These are phyloP conservation scores for Planiliza haematocheilus DNA, from an alignment of 2,113 vertebrate genomes.

Conservation along the genomic window DNA sequence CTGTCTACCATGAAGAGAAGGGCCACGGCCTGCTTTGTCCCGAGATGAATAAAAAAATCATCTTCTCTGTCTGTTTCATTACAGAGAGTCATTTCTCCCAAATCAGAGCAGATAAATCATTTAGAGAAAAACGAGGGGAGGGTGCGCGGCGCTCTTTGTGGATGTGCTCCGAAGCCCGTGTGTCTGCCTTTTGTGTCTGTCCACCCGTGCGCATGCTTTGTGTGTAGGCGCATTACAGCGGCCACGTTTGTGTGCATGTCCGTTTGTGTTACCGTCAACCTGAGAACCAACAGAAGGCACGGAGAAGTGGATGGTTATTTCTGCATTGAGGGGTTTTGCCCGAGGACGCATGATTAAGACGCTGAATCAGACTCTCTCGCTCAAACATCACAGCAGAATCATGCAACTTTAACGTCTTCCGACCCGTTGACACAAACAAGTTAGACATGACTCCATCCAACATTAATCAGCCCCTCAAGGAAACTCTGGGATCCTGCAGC, in stretches of 20 bases:
- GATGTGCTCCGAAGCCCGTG: constrained; percentile 2
- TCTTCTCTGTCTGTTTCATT: constrained; percentile 79
- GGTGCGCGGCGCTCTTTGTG: neutral
- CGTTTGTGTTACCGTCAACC: constrained; percentile 30
- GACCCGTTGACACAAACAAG: constrained; percentile 63
- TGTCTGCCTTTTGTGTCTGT: constrained; percentile 17
- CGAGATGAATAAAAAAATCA: constrained; percentile 77
- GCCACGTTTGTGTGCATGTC: constrained; percentile 25
- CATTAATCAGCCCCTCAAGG: constrained; percentile 66
- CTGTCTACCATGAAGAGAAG: constrained; percentile 72
- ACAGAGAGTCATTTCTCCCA: constrained; percentile 71
- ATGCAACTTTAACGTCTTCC: constrained; percentile 71
- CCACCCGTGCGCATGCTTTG: constrained; percentile 2
- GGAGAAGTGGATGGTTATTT: constrained; percentile 51
- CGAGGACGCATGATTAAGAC: constrained; percentile 49
- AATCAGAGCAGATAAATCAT: constrained; percentile 77
- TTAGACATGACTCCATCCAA: constrained; percentile 60
- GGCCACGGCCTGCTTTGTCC: constrained; percentile 73
- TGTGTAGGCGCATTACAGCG: constrained; percentile 13
- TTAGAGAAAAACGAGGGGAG: constrained; percentile 50
- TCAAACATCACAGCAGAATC: constrained; percentile 54
- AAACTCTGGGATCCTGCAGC: constrained; percentile 42
- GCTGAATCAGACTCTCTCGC: constrained; percentile 59
- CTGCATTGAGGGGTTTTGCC: constrained; percentile 28
- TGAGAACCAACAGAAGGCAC: constrained; percentile 45